Conservation (phyloP, 2,888 invertebrate genomes). For the Orthonevra nobilis region DNA sequence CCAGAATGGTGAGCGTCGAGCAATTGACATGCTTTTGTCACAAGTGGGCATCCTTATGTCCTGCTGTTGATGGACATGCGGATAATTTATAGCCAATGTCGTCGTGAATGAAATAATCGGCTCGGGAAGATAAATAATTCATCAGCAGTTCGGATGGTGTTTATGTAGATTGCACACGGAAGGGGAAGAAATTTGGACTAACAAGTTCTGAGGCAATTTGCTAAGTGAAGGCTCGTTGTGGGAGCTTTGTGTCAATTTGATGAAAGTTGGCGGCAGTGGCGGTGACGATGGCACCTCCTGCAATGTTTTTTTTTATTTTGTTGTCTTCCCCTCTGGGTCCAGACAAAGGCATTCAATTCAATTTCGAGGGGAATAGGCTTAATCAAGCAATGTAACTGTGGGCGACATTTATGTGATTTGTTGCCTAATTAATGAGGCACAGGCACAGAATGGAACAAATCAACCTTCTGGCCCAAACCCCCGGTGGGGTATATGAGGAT, state of each 20-base stretch:
- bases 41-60: slow-evolving; percentile 66
- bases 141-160: slow-evolving; percentile 44
- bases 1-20: slow-evolving; percentile 37
- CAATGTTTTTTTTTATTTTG: no score
- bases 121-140: slow-evolving; percentile 62
- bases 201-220: slow-evolving; percentile 26
- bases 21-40: slow-evolving; percentile 70
- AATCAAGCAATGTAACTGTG: slow-evolving; percentile 36
- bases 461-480: not conserved
- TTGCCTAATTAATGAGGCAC: slow-evolving; percentile 37
- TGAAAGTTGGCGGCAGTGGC: not conserved
- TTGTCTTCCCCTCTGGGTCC: no score
- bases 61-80: slow-evolving; percentile 65
- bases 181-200: no score
- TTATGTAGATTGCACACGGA: slow-evolving; percentile 54
- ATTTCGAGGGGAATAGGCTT: slow-evolving; percentile 27
- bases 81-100: slow-evolving; percentile 67
- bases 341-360: slow-evolving; percentile 30
- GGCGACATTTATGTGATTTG: slow-evolving; percentile 34
- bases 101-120: slow-evolving; percentile 58
- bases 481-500: not conserved
- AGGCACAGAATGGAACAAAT: not conserved
- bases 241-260: slow-evolving; percentile 11
- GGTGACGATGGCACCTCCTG: not conserved
- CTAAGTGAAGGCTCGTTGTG: slow-evolving; percentile 40